Evolutionary conservation across 2,113 vertebrate species (phyloP).

Genomic region (Cinclus cinclus): DNA sequence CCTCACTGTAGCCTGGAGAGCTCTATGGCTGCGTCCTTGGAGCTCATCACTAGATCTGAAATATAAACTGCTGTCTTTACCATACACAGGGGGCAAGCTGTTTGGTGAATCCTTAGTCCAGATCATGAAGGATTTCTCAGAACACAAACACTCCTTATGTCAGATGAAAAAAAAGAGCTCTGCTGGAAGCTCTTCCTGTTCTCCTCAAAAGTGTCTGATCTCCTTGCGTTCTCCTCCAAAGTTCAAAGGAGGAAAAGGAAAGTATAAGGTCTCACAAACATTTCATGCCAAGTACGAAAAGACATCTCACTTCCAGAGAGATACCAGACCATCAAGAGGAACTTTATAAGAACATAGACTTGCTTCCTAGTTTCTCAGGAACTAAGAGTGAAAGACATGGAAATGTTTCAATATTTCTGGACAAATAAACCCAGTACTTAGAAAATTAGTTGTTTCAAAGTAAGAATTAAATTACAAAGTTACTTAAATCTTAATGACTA

Average conservation of each 20-base stretch:
- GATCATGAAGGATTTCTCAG: constrained; percentile 24
- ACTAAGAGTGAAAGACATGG: neutral
- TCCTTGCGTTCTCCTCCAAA: neutral
- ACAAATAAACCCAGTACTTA: neutral
- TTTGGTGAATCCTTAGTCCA: constrained; percentile 40
- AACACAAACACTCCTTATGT: neutral
- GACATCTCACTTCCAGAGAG: neutral
- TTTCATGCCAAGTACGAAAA: neutral
- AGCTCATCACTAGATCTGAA: neutral
- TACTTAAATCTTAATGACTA: neutral
- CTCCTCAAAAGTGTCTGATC: neutral
- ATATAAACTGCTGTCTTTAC: constrained; percentile 28
- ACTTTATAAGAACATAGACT: neutral
- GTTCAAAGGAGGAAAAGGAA: constrained; percentile 50
- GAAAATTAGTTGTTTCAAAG: neutral
- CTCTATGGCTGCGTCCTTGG: constrained; percentile 44
- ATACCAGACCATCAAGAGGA: neutral
- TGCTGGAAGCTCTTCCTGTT: neutral
- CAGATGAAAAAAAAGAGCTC: constrained; percentile 2
- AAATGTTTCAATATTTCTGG: neutral
- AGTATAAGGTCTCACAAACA: constrained; percentile 16
- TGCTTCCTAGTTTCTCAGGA: neutral
- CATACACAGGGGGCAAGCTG: constrained; percentile 29
- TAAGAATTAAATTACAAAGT: neutral
- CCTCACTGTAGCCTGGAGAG: constrained; percentile 53